Conservation (phyloP, 2,888 invertebrate genomes). For the Xanthia togata region DNA sequence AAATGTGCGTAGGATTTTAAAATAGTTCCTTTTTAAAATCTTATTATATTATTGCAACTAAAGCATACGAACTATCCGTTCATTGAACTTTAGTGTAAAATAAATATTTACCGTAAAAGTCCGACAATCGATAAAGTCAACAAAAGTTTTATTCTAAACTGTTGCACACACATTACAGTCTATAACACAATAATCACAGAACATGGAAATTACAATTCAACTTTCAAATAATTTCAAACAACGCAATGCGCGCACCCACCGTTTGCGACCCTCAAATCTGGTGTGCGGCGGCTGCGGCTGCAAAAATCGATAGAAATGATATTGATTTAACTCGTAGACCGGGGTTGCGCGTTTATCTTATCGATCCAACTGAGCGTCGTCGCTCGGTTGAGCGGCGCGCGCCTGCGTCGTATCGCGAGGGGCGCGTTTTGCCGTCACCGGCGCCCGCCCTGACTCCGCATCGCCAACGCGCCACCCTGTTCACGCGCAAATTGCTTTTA, state of each 20-base stretch:
- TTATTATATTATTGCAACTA: neutral
- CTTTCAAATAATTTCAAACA: slow-evolving; percentile 58
- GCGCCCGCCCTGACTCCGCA: slow-evolving; percentile 78
- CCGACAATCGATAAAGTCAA: slow-evolving; percentile 44
- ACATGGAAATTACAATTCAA: slow-evolving; percentile 31
- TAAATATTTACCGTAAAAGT: slow-evolving; percentile 60
- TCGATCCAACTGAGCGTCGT: slow-evolving; percentile 90
- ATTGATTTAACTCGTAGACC: slow-evolving; percentile 93
- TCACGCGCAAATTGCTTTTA: slow-evolving; percentile 84
- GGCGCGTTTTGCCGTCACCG: slow-evolving; percentile 70
- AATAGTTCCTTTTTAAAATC: too few relatives aligned
- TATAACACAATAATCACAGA: slow-evolving; percentile 45
- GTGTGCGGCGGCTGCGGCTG: slow-evolving; percentile 91
- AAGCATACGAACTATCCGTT: slow-evolving; percentile 3
- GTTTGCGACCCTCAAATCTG: slow-evolving; percentile 87
- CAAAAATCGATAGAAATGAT: slow-evolving; percentile 94
- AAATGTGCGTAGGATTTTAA: neutral
- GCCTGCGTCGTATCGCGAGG: slow-evolving; percentile 82
- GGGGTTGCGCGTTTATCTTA: slow-evolving; percentile 94
- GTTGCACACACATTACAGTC: slow-evolving; percentile 31
- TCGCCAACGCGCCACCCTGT: slow-evolving; percentile 82
- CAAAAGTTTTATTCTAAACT: slow-evolving; percentile 13
- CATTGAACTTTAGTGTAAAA: slow-evolving; percentile 38
- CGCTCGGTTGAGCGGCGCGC: slow-evolving; percentile 74
- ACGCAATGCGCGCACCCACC: slow-evolving; percentile 86